Evolutionary conservation across 2,113 vertebrate species (phyloP), one percentile per base, ranked within the genome.

Genomic region (cattle (Bos taurus)): DNA sequence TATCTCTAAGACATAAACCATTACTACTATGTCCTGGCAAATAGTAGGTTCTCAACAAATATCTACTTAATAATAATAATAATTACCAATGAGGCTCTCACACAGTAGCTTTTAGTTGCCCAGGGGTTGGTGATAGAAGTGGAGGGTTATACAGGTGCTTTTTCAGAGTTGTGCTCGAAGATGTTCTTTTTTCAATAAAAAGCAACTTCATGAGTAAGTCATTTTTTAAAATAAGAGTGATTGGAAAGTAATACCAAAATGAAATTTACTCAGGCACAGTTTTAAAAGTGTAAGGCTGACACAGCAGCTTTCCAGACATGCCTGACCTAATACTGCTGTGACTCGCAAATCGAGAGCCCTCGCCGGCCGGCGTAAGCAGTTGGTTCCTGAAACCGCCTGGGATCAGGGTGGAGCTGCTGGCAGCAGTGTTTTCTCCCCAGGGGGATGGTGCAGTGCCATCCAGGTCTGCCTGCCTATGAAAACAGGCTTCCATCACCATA

Each of bases 401-500:
- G 78, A 81, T 74, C 56, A 50, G 50, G 78, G 30, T 28, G 36
- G 54, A 46, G 89, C 52, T 64, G 43, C 74, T 52, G 85, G 71
- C 4, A 12, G 40, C 12, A 5, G 28, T 16, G 33, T 57, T 89
- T 40, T 87, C 43, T 92, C 95, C 88, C 93, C 52, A 56, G 85
- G 89, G 93, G 40, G 28, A 78, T 33, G n/a, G 46, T 14, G 67
- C 92, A 88, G 60, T 56, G 33, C 71, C 64, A 52, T 54, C 60
- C 84, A 54, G 16, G n/a, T 85, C 46, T 90, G 43, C 92, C 84
- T 89, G 95, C 90, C 83, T 96, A 62, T 90, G 50, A 67, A 64
- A 95, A 90, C 88, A 80, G 40, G n/a, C 85, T 92, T 15, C 7
- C 19, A 30, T 94, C 90, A 80, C 92, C 82, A 94, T 94, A 90